Conservation (phyloP, 2,797 vertebrate genomes). For the Limosa lapponica region DNA sequence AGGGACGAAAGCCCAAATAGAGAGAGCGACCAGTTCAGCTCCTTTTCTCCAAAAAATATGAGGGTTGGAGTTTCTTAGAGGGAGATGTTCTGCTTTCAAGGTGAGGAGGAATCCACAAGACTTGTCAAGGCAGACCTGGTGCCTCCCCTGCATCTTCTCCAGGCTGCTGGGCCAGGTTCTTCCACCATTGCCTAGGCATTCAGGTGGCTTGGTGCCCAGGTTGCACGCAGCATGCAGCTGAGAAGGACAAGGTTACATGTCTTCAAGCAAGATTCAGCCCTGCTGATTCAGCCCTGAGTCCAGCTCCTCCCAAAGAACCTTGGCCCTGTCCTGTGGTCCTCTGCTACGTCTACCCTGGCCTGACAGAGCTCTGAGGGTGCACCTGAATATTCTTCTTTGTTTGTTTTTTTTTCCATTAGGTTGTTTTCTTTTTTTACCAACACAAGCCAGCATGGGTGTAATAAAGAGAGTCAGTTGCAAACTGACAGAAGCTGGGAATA, state of each 20-base stretch:
- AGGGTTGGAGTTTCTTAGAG: not conserved
- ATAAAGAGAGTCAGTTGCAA: not conserved
- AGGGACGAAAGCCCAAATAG: not conserved
- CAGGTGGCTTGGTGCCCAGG: not conserved
- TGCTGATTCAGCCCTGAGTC: not conserved
- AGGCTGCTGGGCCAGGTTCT: not conserved
- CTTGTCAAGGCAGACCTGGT: not conserved
- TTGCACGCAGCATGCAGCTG: not conserved
- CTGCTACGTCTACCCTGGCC: not conserved
- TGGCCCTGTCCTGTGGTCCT: not conserved
- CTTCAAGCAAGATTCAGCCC: not conserved
- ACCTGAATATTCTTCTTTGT: not conserved
- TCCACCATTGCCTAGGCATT: rapidly evolving
- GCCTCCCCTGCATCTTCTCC: not conserved
- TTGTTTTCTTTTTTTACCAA: not conserved
- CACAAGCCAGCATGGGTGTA: not conserved
- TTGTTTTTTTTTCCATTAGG: not conserved
- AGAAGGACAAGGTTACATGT: not conserved
- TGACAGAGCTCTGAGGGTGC: not conserved
- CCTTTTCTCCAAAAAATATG: not conserved
- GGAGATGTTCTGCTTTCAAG: not conserved
- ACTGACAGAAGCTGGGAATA: not conserved
- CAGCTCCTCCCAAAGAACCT: constrained; percentile 12
- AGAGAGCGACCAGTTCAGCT: not conserved
- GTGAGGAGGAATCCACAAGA: not conserved